phyloP scores from a whole-genome alignment of 2,113 vertebrate genomes.

The Cyprinus carpio region DNA sequence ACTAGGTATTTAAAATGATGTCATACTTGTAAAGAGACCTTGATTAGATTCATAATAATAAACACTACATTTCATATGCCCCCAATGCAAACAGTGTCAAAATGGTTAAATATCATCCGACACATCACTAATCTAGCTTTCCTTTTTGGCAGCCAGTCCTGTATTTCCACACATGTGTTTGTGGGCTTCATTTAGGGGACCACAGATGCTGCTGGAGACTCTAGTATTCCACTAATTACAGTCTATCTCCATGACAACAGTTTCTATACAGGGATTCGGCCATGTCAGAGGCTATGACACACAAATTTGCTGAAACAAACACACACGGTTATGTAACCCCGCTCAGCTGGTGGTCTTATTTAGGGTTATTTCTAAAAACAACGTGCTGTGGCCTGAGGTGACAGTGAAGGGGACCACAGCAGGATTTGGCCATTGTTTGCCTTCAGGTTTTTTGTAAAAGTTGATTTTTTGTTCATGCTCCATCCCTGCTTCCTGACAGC shows the following conservation, averaged over 20 bases:
- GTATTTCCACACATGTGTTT: slow-evolving; percentile 36
- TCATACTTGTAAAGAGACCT: background rate
- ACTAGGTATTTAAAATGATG: background rate
- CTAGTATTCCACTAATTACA: slow-evolving; percentile 65
- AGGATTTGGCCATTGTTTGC: slow-evolving; percentile 1
- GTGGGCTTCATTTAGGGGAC: slow-evolving; percentile 57
- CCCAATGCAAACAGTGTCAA: background rate
- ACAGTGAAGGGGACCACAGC: slow-evolving; percentile 10
- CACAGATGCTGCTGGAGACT: slow-evolving; percentile 44
- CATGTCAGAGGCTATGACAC: slow-evolving; percentile 40
- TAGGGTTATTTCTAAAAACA: slow-evolving; percentile 46
- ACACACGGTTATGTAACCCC: slow-evolving; percentile 34
- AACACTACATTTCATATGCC: background rate
- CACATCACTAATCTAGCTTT: slow-evolving; percentile 4
- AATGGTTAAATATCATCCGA: background rate
- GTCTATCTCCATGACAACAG: slow-evolving; percentile 65
- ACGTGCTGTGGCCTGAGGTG: slow-evolving; percentile 10
- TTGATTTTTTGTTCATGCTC: slow-evolving; percentile 2
- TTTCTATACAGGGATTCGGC: slow-evolving; percentile 48
- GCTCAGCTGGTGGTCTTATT: slow-evolving; percentile 41
- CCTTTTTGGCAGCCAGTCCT: slow-evolving; percentile 25
- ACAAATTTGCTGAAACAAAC: slow-evolving; percentile 34
- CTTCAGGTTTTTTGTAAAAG: slow-evolving; percentile 12
- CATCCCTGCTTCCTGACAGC: slow-evolving; percentile 24
- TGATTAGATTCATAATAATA: background rate